Evolutionary conservation across 2,797 vertebrate genomes (phyloP).

Genomic region (Acanthis flammea): DNA sequence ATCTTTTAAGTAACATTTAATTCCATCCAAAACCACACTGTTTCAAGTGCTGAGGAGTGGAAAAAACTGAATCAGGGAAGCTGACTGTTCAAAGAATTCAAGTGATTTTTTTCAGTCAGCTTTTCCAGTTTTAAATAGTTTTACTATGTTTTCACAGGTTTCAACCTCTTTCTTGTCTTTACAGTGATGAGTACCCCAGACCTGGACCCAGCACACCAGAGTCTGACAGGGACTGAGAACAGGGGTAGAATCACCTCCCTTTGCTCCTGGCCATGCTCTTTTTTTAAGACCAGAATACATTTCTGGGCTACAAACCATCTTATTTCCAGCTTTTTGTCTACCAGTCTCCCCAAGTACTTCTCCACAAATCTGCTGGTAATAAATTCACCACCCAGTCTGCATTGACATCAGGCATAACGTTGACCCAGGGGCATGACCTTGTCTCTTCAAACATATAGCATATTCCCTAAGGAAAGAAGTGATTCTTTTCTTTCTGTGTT

Average conservation of each 20-base stretch:
- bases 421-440: not conserved
- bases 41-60: not conserved
- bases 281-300: not conserved
- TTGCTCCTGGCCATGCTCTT: not conserved
- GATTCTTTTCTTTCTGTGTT: not conserved
- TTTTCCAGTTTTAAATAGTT: not conserved
- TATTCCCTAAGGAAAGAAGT: not conserved
- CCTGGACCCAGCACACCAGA: accelerated
- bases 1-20: not conserved
- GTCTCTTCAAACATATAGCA: not conserved
- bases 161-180: not conserved
- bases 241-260: not conserved
- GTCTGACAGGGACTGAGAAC: not conserved
- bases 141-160: not conserved
- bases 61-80: not conserved
- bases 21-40: not conserved
- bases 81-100: not conserved
- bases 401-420: not conserved
- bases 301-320: not conserved
- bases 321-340: not conserved
- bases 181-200: not conserved
- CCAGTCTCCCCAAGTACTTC: not conserved
- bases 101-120: not conserved
- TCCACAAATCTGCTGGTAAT: not conserved
- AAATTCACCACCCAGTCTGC: not conserved